Conservation (phyloP, 2,113 vertebrate genomes). For the Heteronetta atricapilla region DNA sequence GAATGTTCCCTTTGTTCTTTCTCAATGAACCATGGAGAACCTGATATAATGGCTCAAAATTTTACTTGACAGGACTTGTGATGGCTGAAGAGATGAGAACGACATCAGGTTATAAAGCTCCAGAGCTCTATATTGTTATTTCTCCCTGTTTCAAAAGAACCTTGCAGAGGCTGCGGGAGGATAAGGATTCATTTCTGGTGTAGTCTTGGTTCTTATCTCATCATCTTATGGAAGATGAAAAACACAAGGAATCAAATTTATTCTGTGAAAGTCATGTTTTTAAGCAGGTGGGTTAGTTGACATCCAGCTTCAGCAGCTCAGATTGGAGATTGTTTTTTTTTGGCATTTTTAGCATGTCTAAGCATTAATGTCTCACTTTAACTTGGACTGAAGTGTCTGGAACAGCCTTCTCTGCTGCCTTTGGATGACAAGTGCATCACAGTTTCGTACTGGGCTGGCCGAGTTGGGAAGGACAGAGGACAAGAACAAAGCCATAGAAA, state of each 20-base stretch:
- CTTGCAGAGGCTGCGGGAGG: background rate
- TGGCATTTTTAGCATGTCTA: background rate
- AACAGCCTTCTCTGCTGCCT: background rate
- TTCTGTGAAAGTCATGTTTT: background rate
- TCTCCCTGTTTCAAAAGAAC: conserved; percentile 10
- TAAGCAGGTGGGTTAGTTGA: background rate
- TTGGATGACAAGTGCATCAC: background rate
- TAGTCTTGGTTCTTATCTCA: background rate
- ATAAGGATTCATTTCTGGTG: background rate
- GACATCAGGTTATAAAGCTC: conserved; percentile 1
- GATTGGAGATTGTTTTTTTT: background rate
- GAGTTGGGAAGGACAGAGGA: background rate
- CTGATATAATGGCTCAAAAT: conserved; percentile 48
- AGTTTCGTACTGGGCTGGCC: background rate
- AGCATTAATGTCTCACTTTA: background rate
- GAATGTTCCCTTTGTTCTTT: conserved; percentile 68
- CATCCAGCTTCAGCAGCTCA: background rate
- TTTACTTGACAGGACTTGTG: conserved; percentile 44
- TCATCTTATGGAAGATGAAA: background rate
- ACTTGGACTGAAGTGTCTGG: background rate
- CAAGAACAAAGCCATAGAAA: background rate
- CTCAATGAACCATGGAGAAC: conserved; percentile 59
- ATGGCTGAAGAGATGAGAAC: conserved; percentile 23
- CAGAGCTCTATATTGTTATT: conserved; percentile 4
- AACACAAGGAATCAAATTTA: background rate